phyloP scores from a whole-genome alignment of 2,113 vertebrate genomes.

The Abramis brama region DNA sequence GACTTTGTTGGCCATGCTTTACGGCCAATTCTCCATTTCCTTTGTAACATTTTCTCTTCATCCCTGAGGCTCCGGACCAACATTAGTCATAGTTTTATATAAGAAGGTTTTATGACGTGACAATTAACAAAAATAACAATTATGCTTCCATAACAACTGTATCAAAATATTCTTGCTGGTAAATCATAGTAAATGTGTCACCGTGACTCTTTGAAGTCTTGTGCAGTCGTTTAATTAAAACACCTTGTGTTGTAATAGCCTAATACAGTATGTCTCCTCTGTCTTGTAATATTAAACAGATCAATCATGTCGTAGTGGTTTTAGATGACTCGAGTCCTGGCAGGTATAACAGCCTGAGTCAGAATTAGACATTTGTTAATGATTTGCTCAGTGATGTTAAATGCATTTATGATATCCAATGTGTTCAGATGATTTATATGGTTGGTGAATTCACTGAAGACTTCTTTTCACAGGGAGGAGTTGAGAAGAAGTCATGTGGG shows the following conservation, averaged over 20 bases:
- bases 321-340: background rate
- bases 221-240: background rate
- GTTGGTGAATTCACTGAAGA: background rate
- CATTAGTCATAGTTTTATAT: slow-evolving; percentile 35
- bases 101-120: background rate
- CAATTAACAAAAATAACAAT: slow-evolving; percentile 29
- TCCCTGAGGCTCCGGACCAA: slow-evolving; percentile 24
- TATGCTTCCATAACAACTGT: slow-evolving; percentile 21
- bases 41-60: background rate
- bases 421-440: background rate
- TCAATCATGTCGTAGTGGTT: background rate
- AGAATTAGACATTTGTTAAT: background rate
- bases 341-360: background rate
- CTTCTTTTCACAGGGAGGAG: slow-evolving; percentile 72
- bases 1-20: background rate
- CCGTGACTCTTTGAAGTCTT: slow-evolving; percentile 40
- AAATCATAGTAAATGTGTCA: slow-evolving; percentile 35
- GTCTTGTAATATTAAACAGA: background rate
- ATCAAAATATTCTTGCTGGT: slow-evolving; percentile 42
- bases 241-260: background rate
- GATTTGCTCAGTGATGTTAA: background rate
- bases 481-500: slow-evolving; percentile 77
- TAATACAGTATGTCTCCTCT: background rate
- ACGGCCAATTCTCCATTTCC: background rate
- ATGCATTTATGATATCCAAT: background rate